Percentiles rank a stretch among this genome's conserved stretches.
Conservation (phyloP, 2,797 vertebrate genomes). For the Falco berigora region DNA sequence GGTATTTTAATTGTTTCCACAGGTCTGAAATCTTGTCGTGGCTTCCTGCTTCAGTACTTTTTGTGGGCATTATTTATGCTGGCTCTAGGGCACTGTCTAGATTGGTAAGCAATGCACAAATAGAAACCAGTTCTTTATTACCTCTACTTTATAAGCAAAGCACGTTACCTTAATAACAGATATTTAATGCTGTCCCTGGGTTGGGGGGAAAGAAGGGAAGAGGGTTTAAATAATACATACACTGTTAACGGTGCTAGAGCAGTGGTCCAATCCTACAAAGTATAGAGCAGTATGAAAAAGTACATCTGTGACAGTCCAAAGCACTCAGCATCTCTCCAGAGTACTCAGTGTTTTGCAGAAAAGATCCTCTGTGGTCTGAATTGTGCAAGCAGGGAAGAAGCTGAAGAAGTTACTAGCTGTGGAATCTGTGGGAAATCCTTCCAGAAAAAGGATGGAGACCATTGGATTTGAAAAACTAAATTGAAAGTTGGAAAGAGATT, state of each 20-base stretch:
- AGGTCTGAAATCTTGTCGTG: constrained; percentile 84
- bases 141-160: background rate
- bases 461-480: background rate
- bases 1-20: constrained; percentile 29
- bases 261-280: background rate
- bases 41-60: constrained; percentile 88
- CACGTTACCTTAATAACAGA: background rate
- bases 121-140: background rate
- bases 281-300: background rate
- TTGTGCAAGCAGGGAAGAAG: background rate
- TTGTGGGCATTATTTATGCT: constrained; percentile 92
- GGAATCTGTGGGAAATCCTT: background rate
- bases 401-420: background rate
- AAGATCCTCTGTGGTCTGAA: background rate
- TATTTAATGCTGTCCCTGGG: background rate
- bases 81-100: constrained; percentile 89
- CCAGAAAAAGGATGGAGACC: background rate
- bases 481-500: background rate
- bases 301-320: background rate
- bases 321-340: background rate
- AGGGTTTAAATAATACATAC: background rate
- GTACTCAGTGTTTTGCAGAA: background rate
- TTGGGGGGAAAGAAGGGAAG: background rate
- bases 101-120: constrained; percentile 75
- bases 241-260: background rate